Conservation (phyloP, 2,888 invertebrate species). For the Gibbula magus region DNA sequence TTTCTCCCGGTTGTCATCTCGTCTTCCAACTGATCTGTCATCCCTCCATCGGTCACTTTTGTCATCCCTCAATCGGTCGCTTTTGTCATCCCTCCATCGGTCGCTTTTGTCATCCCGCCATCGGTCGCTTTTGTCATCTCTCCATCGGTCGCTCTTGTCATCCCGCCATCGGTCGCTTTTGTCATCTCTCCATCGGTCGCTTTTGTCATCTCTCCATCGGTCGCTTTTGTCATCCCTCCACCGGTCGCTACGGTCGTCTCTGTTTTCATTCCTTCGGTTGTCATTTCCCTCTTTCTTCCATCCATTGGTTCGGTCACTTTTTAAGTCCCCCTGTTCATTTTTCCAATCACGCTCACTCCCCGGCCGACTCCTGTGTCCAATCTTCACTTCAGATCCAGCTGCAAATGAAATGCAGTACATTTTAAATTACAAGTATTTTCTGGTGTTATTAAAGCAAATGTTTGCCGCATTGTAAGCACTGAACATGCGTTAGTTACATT, state of each 20-base stretch:
- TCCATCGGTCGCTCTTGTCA: neutral
- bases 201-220: neutral
- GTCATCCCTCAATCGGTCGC: neutral
- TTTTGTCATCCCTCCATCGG: neutral
- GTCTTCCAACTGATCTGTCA: neutral
- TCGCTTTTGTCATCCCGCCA: neutral
- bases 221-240: neutral
- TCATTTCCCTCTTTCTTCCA: neutral
- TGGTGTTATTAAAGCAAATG: too few relatives aligned
- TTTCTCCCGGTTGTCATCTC: too few relatives aligned
- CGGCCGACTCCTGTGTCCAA: neutral
- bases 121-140: neutral
- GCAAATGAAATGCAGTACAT: neutral
- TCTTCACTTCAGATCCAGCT: neutral
- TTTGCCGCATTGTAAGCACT: too few relatives aligned
- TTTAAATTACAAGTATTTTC: too few relatives aligned
- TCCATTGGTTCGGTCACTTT: neutral
- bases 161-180: neutral
- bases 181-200: neutral
- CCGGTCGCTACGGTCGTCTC: neutral
- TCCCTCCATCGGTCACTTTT: neutral
- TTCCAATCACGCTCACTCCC: neutral
- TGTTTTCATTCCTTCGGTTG: neutral
- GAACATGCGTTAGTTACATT: too few relatives aligned
- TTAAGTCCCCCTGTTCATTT: neutral